These are phyloP conservation scores for Leuctra nigra DNA, from an alignment of 2,888 invertebrate genomes.

Conservation along the genomic window DNA sequence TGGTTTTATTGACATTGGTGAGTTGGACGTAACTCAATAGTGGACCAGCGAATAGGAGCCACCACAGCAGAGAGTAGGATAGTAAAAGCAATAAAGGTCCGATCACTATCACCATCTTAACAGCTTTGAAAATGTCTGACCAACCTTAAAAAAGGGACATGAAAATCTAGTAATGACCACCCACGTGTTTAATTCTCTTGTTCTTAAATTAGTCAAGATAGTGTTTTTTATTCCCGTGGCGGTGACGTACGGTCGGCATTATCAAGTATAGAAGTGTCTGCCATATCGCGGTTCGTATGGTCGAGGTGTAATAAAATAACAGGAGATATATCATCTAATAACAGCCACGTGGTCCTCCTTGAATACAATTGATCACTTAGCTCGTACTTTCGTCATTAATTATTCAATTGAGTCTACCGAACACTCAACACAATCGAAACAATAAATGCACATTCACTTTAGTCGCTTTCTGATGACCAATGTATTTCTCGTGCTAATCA, in stretches of 20 bases:
- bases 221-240: neutral
- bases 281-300: constrained; percentile 1
- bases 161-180: constrained; percentile 15
- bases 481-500: too few species aligned
- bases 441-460: too few species aligned
- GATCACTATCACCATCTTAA: constrained; percentile 12
- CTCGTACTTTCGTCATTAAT: too few species aligned
- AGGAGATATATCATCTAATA: constrained; percentile 1
- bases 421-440: too few species aligned
- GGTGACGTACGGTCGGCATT: constrained; percentile 2
- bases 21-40: constrained; percentile 6
- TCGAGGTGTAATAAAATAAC: constrained; percentile 12
- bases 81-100: constrained; percentile 13
- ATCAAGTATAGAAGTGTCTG: constrained; percentile 6
- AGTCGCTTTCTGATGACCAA: too few species aligned
- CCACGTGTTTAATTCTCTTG: constrained; percentile 11
- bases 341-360: too few species aligned
- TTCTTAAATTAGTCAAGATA: constrained; percentile 17
- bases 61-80: neutral
- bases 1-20: neutral
- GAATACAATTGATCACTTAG: too few species aligned
- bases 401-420: too few species aligned
- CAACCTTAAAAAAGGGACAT: constrained; percentile 7
- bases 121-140: constrained; percentile 3
- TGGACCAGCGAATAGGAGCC: constrained; percentile 7